Evolutionary conservation across 2,113 vertebrate genomes (phyloP).

Genomic region (Chiloscyllium plagiosum): DNA sequence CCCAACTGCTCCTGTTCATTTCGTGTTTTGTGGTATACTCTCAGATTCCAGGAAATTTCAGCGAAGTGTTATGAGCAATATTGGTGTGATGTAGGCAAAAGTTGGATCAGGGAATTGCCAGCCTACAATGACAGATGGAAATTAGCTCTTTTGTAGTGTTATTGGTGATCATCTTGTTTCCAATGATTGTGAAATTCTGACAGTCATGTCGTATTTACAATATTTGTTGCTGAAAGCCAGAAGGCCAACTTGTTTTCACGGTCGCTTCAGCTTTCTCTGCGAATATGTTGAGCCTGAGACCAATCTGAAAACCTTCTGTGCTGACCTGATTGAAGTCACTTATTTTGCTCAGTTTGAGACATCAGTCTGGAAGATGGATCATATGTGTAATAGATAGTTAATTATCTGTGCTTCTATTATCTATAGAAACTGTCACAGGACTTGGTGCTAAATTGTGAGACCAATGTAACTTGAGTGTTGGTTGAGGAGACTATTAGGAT

Average conservation of each 20-base stretch:
- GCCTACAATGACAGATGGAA: not conserved
- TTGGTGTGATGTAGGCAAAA: not conserved
- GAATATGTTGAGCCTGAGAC: not conserved
- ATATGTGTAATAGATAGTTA: not conserved
- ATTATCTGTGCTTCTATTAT: not conserved
- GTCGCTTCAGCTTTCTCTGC: not conserved
- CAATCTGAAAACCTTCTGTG: not conserved
- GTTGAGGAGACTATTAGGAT: not conserved
- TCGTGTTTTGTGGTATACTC: not conserved
- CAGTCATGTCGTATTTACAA: not conserved
- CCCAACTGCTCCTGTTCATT: not conserved
- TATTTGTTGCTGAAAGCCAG: not conserved
- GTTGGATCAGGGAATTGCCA: not conserved
- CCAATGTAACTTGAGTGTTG: not conserved
- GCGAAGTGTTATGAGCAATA: not conserved
- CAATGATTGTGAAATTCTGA: not conserved
- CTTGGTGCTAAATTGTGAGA: not conserved
- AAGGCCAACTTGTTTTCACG: not conserved
- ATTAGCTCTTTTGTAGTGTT: not conserved
- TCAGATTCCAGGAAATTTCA: not conserved
- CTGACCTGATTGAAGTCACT: not conserved
- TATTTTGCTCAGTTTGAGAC: not conserved
- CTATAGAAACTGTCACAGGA: not conserved
- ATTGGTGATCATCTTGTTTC: not conserved
- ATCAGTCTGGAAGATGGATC: not conserved